Percentiles rank a stretch among this genome's conserved stretches.
These are phyloP conservation scores for Neopipo cinnamomea DNA, from an alignment of 2,113 vertebrate species.

Conservation along the genomic window DNA sequence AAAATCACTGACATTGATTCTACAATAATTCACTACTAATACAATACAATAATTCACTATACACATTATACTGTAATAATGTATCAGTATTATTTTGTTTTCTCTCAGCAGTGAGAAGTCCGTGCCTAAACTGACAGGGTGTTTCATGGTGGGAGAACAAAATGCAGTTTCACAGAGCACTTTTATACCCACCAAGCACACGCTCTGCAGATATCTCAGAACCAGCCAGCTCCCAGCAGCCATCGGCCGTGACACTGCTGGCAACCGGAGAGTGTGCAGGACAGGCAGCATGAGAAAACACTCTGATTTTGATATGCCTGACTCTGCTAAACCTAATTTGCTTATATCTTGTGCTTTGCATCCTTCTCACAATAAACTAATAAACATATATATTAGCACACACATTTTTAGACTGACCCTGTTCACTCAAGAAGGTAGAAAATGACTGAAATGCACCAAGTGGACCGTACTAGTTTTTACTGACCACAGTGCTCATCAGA, in stretches of 20 bases:
- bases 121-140: neutral
- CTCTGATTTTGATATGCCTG: neutral
- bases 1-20: neutral
- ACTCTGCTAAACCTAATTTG: neutral
- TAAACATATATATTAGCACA: neutral
- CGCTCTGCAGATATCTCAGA: neutral
- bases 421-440: neutral
- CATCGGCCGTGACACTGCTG: accelerated
- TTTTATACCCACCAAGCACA: neutral
- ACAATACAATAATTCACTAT: neutral
- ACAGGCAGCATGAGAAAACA: neutral
- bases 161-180: neutral
- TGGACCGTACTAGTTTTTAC: neutral
- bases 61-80: neutral
- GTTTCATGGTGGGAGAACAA: neutral
- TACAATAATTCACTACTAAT: neutral
- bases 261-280: accelerated
- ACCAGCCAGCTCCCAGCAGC: neutral
- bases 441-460: neutral
- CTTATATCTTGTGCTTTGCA: neutral
- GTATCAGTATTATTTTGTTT: neutral
- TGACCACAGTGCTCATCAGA: neutral
- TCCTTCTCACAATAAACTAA: neutral
- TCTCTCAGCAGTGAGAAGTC: neutral
- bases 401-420: neutral